Percentiles rank a stretch among this genome's conserved stretches.
Conservation (phyloP, 92 coral and sea anemone species). For the Siderastrea radians region DNA sequence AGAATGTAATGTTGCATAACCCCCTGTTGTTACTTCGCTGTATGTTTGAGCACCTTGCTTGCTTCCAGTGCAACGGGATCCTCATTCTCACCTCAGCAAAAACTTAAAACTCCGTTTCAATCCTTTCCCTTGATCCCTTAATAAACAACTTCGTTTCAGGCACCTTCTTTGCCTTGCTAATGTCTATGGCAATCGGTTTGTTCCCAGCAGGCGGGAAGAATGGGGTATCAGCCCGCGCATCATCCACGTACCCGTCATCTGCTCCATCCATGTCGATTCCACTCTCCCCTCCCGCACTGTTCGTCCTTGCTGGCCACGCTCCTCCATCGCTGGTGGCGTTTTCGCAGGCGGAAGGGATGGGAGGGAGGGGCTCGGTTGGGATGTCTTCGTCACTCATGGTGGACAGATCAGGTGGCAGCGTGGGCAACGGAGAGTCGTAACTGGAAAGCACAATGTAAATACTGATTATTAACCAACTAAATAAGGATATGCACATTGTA, state of each 20-base stretch:
- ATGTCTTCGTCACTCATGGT: conserved; percentile 30
- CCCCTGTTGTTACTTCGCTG: not conserved
- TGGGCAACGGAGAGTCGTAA: conserved; percentile 45
- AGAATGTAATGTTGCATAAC: not conserved
- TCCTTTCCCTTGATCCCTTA: not conserved
- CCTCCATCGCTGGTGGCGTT: conserved; percentile 32
- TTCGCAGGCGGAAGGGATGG: conserved; percentile 69
- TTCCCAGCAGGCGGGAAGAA: conserved; percentile 16
- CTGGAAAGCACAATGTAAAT: not conserved
- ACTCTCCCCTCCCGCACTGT: conserved; percentile 49
- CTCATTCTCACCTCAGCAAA: not conserved
- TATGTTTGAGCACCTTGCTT: not conserved
- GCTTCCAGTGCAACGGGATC: not conserved
- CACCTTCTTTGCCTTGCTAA: not conserved
- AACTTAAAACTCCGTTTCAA: conserved; percentile 26
- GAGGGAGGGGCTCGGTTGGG: conserved; percentile 29
- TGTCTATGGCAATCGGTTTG: conserved; percentile 33
- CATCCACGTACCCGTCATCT: conserved; percentile 37
- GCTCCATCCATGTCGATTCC: conserved; percentile 40
- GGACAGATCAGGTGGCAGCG: conserved; percentile 24
- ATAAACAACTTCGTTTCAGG: conserved; percentile 16
- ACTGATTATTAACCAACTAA: no score
- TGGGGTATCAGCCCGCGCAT: conserved; percentile 13
- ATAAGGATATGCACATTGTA: no score
- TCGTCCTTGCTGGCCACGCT: not conserved